Evolutionary conservation across 2,888 invertebrate species (phyloP).

Genomic region (Crocallis elinguaria): DNA sequence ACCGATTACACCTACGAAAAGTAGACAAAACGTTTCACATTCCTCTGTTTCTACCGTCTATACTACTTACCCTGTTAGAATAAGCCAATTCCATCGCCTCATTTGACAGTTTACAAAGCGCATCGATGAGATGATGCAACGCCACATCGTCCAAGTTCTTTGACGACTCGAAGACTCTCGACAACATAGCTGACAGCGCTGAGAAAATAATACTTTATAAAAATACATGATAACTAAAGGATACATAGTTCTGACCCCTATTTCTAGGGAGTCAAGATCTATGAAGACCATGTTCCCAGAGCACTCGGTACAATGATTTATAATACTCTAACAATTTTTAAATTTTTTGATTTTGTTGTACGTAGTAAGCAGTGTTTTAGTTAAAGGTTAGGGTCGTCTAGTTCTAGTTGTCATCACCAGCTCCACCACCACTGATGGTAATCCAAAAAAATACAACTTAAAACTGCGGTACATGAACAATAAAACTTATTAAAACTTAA

Average conservation of each 20-base stretch:
- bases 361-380: too few relatives aligned
- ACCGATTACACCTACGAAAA: neutral
- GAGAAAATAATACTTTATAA: slow-evolving; percentile 31
- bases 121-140: slow-evolving; percentile 97
- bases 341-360: too few relatives aligned
- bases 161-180: slow-evolving; percentile 97
- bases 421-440: too few relatives aligned
- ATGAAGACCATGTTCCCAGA: neutral
- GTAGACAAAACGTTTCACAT: too few relatives aligned
- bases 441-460: too few relatives aligned
- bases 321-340: too few relatives aligned
- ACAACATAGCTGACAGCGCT: slow-evolving; percentile 94
- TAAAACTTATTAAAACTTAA: too few relatives aligned
- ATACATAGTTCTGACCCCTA: neutral
- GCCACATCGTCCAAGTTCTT: slow-evolving; percentile 97
- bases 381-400: too few relatives aligned
- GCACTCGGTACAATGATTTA: too few relatives aligned
- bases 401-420: too few relatives aligned
- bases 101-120: slow-evolving; percentile 96
- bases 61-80: slow-evolving; percentile 90
- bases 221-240: neutral
- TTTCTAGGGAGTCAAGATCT: neutral
- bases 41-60: too few relatives aligned
- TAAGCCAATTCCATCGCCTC: slow-evolving; percentile 99
- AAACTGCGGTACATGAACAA: too few relatives aligned